Percentiles rank a stretch among this genome's conserved stretches.
phyloP scores from a whole-genome alignment of 1,140 invertebrate genomes.

The Drosophila orosa region DNA sequence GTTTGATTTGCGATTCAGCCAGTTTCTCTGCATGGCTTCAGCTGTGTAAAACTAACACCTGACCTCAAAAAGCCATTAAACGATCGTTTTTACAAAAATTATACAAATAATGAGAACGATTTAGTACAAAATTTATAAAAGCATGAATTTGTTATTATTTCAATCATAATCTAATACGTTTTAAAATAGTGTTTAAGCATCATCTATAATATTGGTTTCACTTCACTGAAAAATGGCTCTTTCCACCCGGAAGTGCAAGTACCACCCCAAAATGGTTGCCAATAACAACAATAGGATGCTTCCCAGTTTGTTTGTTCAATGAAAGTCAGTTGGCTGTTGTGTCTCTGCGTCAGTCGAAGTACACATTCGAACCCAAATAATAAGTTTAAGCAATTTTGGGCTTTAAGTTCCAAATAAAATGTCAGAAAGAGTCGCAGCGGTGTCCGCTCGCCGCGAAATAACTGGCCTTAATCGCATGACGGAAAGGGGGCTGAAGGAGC shows the following conservation, averaged over 20 bases:
- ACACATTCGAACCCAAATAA: not conserved
- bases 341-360: conserved; percentile 6
- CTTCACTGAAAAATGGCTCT: not conserved
- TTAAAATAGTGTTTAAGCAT: not conserved
- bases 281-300: not conserved
- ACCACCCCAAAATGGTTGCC: conserved; percentile 5
- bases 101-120: not conserved
- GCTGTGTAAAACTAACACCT: too few relatives aligned
- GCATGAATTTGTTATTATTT: not conserved
- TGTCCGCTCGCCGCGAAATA: conserved; percentile 55
- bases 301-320: conserved; percentile 14
- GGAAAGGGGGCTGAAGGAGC: conserved; percentile 89
- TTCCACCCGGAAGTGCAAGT: not conserved
- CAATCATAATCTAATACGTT: not conserved
- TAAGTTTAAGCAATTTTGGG: not conserved
- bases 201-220: not conserved
- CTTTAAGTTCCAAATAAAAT: conserved; percentile 19
- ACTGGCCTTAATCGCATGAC: conserved; percentile 87
- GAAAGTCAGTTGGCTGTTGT: conserved; percentile 10
- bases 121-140: not conserved
- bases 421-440: conserved; percentile 8
- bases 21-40: not conserved
- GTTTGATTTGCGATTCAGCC: not conserved
- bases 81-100: too few relatives aligned
- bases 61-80: too few relatives aligned